Percentiles rank a stretch among this genome's conserved stretches.
These are phyloP conservation scores for Podarcis raffonei DNA, from an alignment of 2,113 vertebrate genomes.

Conservation along the genomic window DNA sequence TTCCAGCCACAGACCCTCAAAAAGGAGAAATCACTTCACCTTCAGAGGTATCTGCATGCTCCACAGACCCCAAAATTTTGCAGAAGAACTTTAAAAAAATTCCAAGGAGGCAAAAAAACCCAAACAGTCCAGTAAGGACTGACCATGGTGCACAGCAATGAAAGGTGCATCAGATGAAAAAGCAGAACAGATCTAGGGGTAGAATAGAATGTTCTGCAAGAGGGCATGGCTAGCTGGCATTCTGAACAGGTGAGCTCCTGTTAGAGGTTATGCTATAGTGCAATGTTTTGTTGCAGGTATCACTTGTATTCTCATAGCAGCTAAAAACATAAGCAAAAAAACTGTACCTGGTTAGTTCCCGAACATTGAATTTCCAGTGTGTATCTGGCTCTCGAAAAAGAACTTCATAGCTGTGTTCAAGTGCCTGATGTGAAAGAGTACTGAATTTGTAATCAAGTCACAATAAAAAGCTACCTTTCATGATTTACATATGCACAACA, in stretches of 20 bases:
- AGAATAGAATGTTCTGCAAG: not conserved
- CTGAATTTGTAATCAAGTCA: conserved; percentile 23
- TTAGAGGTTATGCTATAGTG: too few species aligned
- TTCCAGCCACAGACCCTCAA: too few species aligned
- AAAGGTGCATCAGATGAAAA: not conserved
- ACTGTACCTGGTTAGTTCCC: conserved; percentile 79
- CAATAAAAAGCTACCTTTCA: not conserved
- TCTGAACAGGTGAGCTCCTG: not conserved
- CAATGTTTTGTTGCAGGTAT: not conserved
- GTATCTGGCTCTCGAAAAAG: conserved; percentile 82
- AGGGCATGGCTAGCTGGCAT: not conserved
- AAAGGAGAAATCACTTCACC: too few species aligned
- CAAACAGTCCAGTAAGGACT: not conserved
- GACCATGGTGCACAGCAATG: not conserved
- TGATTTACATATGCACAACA: not conserved
- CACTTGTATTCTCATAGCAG: not conserved
- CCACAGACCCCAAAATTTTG: not conserved
- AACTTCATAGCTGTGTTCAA: conserved; percentile 80
- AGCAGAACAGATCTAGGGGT: not conserved
- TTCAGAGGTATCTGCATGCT: not conserved
- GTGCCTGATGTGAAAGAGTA: conserved; percentile 76
- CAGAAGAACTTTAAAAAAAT: not conserved
- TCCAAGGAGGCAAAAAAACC: not conserved
- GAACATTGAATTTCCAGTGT: conserved; percentile 83
- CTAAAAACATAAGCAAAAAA: not conserved